Conservation (phyloP, 1,140 invertebrate genomes). For the Homalodisca vitripennis region DNA sequence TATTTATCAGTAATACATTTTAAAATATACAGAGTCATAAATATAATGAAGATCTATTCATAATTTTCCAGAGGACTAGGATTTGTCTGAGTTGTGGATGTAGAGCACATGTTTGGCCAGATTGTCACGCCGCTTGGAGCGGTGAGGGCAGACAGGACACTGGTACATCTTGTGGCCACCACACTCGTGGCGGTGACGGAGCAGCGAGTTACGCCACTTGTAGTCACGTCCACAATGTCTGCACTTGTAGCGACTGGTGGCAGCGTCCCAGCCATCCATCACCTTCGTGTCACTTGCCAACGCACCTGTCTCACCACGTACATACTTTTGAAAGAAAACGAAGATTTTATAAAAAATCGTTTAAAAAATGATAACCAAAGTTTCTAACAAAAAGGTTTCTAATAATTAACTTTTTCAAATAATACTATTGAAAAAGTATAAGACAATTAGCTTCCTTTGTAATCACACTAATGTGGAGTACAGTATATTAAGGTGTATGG, state of each 20-base stretch:
- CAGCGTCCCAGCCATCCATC: neutral
- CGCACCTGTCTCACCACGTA: too few relatives aligned
- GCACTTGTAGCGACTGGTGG: slow-evolving; percentile 37
- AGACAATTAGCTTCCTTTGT: too few relatives aligned
- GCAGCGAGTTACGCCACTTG: slow-evolving; percentile 45
- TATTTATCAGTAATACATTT: too few relatives aligned
- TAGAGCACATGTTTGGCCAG: slow-evolving; percentile 33
- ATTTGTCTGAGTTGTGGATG: slow-evolving; percentile 23
- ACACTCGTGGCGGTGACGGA: slow-evolving; percentile 41
- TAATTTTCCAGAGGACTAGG: slow-evolving; percentile 5
- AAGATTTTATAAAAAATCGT: too few relatives aligned
- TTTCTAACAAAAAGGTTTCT: too few relatives aligned
- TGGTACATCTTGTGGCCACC: slow-evolving; percentile 52
- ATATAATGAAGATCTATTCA: neutral
- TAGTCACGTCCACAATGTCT: slow-evolving; percentile 49
- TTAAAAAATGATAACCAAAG: too few relatives aligned
- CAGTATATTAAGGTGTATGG: too few relatives aligned
- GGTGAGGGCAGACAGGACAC: slow-evolving; percentile 53
- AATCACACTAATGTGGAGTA: too few relatives aligned
- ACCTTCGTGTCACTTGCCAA: neutral
- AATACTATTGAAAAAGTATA: too few relatives aligned
- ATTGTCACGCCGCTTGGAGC: slow-evolving; percentile 33
- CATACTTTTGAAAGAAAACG: too few relatives aligned
- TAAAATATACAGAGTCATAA: too few relatives aligned
- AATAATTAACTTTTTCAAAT: too few relatives aligned